phyloP scores from a whole-genome alignment of 2,888 invertebrate species.

The Orchesella flavescens region DNA sequence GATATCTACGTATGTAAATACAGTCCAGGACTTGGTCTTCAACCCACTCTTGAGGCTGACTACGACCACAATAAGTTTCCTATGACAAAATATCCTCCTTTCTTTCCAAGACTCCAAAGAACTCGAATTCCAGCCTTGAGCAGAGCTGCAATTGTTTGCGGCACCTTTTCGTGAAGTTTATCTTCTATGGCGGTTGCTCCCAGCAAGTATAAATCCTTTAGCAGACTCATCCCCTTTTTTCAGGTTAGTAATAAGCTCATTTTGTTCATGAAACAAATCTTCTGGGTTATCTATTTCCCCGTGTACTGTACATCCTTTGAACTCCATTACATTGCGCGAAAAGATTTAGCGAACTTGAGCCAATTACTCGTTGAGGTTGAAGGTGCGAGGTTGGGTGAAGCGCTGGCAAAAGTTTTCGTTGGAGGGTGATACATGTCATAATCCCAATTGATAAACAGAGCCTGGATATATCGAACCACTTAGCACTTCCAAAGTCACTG shows the following conservation, averaged over 20 bases:
- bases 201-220: slow-evolving; percentile 80
- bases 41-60: slow-evolving; percentile 99
- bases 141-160: slow-evolving; percentile 94
- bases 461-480: slow-evolving; percentile 76
- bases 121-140: slow-evolving; percentile 92
- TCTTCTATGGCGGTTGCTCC: slow-evolving; percentile 99
- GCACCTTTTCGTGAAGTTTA: slow-evolving; percentile 93
- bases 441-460: slow-evolving; percentile 94
- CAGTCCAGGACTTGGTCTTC: slow-evolving; percentile 96
- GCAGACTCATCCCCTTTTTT: not conserved
- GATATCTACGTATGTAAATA: slow-evolving; percentile 87
- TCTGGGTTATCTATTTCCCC: slow-evolving; percentile 72
- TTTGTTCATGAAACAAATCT: too few species aligned
- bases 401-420: slow-evolving; percentile 90
- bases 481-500: slow-evolving; percentile 95
- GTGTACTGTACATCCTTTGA: slow-evolving; percentile 80
- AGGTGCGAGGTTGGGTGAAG: too few species aligned
- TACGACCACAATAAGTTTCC: slow-evolving; percentile 97
- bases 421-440: slow-evolving; percentile 95
- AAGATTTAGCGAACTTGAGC: slow-evolving; percentile 93
- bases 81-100: slow-evolving; percentile 93
- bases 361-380: slow-evolving; percentile 97
- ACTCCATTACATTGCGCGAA: slow-evolving; percentile 93
- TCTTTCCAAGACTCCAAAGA: slow-evolving; percentile 85
- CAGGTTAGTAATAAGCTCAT: too few species aligned